These are phyloP conservation scores for Pachyrhynchus sulphureomaculatus DNA, from an alignment of 1,140 invertebrate species.

Conservation along the genomic window DNA sequence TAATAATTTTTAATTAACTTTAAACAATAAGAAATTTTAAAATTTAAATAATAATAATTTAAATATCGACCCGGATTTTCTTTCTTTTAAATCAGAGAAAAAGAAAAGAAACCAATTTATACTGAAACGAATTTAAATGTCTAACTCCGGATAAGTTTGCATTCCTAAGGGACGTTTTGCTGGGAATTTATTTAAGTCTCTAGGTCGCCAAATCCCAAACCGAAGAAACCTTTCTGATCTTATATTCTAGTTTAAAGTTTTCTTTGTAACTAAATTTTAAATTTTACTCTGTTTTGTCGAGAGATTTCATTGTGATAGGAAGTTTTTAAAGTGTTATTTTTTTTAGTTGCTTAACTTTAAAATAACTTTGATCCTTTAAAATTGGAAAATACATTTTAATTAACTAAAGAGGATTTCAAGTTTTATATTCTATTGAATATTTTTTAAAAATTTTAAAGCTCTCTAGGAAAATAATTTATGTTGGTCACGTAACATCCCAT, in stretches of 20 bases:
- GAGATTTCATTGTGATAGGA: slow-evolving; percentile 1
- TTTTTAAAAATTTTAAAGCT: no score
- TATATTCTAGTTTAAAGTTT: slow-evolving; percentile 25
- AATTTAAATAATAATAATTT: not conserved
- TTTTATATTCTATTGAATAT: no score
- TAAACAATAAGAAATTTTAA: not conserved
- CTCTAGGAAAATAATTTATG: no score
- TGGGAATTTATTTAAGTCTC: slow-evolving; percentile 27
- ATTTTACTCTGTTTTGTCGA: slow-evolving; percentile 5
- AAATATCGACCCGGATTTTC: not conserved
- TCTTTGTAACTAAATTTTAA: slow-evolving; percentile 16
- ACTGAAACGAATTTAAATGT: slow-evolving; percentile 30
- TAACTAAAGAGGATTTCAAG: no score
- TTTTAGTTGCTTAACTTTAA: no score
- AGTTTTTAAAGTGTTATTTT: not conserved
- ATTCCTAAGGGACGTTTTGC: slow-evolving; percentile 25
- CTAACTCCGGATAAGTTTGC: slow-evolving; percentile 30
- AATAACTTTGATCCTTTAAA: no score
- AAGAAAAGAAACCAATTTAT: slow-evolving; percentile 27
- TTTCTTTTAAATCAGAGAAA: slow-evolving; percentile 4
- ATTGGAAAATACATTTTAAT: no score
- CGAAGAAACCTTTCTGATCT: slow-evolving; percentile 14
- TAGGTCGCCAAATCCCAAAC: slow-evolving; percentile 15
- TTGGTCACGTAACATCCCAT: no score
- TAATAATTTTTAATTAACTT: not conserved